These are phyloP conservation scores for Tachina grossa DNA, from an alignment of 2,888 invertebrate species.

Conservation along the genomic window DNA sequence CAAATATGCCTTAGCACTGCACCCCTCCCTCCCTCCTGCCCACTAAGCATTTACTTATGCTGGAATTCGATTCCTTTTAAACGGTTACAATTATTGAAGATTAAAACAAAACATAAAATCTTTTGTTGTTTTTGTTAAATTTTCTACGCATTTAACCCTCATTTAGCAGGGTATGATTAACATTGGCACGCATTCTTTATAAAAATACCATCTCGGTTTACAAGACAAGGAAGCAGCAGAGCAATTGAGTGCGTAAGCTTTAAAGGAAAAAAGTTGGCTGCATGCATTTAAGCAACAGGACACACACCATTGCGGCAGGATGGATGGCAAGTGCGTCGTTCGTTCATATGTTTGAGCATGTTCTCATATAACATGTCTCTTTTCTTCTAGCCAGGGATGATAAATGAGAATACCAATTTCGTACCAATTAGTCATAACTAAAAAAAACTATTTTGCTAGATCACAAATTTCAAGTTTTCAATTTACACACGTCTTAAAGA, in stretches of 20 bases:
- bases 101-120: constrained; percentile 59
- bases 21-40: background rate
- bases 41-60: background rate
- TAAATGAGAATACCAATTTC: no score
- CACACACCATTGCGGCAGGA: constrained; percentile 19
- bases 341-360: background rate
- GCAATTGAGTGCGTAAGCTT: background rate
- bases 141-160: constrained; percentile 66
- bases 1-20: constrained; percentile 22
- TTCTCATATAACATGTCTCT: constrained; percentile 7
- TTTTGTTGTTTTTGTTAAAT: constrained; percentile 28
- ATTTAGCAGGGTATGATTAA: constrained; percentile 36
- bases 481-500: no score
- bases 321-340: constrained; percentile 28
- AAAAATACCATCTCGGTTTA: constrained; percentile 22
- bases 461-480: no score
- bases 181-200: background rate
- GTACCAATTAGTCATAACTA: no score
- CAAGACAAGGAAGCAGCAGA: constrained; percentile 8
- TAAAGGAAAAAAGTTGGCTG: background rate
- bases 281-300: constrained; percentile 47
- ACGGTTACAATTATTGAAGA: constrained; percentile 39
- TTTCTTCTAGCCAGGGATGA: constrained; percentile 48
- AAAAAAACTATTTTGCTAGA: no score
- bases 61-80: constrained; percentile 34